A percentile compares a stretch with the other conserved stretches of the same genome.
Evolutionary conservation across 2,797 vertebrate genomes (phyloP).

Genomic region (Sciaenops ocellatus): DNA sequence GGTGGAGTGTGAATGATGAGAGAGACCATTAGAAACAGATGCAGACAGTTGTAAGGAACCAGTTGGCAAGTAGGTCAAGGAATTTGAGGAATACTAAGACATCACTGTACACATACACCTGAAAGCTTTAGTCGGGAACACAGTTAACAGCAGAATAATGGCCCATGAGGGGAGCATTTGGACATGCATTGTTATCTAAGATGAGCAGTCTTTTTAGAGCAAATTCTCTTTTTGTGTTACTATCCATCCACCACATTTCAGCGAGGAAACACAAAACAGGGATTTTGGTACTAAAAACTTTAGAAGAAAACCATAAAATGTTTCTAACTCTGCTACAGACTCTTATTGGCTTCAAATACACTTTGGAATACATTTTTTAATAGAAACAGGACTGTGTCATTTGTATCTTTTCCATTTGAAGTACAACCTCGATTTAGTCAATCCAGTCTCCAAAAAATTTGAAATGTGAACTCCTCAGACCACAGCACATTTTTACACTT

Average conservation of each 20-base stretch:
- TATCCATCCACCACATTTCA: neutral
- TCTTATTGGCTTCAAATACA: neutral
- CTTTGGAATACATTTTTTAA: neutral
- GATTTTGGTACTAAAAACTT: conserved; percentile 1
- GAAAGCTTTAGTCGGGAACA: conserved; percentile 16
- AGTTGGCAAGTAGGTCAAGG: conserved; percentile 46
- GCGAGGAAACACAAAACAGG: neutral
- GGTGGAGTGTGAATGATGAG: conserved; percentile 59
- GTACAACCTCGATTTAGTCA: too few relatives aligned
- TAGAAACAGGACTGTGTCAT: neutral
- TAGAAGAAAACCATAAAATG: neutral
- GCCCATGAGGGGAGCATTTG: neutral
- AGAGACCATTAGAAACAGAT: conserved; percentile 59
- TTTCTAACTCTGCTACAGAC: neutral
- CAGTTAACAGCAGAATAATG: neutral
- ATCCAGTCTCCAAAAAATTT: too few relatives aligned
- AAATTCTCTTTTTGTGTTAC: conserved; percentile 6
- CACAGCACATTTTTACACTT: too few relatives aligned
- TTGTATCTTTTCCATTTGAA: neutral
- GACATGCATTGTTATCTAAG: neutral
- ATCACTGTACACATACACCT: conserved; percentile 21
- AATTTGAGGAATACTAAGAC: conserved; percentile 47
- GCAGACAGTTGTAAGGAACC: conserved; percentile 46
- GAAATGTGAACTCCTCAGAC: too few relatives aligned
- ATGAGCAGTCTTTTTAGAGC: conserved; percentile 5